phyloP scores from a whole-genome alignment of 1,140 invertebrate genomes.

The Asobara japonica region DNA sequence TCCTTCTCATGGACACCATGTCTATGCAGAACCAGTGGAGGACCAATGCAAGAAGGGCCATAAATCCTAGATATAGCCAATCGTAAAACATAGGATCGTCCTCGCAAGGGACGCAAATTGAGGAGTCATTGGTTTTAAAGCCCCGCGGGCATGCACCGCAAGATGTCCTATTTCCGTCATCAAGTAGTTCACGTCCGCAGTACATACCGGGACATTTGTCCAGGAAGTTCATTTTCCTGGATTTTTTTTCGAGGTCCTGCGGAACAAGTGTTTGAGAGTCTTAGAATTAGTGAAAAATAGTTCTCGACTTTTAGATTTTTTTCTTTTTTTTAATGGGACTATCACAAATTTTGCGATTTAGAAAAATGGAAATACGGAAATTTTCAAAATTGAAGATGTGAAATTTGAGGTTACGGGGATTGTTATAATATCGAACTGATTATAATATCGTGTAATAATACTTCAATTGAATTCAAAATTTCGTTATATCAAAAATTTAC shows the following conservation, averaged over 20 bases:
- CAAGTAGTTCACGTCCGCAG: conserved; percentile 77
- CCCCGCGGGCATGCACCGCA: conserved; percentile 90
- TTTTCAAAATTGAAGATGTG: no score
- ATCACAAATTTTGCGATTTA: no score
- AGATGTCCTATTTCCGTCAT: conserved; percentile 77
- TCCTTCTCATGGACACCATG: conserved; percentile 78
- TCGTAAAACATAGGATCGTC: conserved; percentile 87
- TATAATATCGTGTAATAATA: no score
- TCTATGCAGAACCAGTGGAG: conserved; percentile 94
- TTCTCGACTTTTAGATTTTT: no score
- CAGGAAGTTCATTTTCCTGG: conserved; percentile 40
- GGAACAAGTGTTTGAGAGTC: no score
- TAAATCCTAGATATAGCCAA: conserved; percentile 93
- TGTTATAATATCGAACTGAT: no score
- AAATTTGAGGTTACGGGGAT: no score
- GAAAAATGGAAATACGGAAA: no score
- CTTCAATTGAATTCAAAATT: no score
- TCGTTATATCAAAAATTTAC: no score
- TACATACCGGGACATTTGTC: conserved; percentile 83
- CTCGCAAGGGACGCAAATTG: conserved; percentile 81
- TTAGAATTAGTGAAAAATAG: no score
- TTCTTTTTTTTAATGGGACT: no score
- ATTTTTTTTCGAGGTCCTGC: not conserved
- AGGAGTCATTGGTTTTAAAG: conserved; percentile 73
- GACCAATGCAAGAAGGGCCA: conserved; percentile 85